These are phyloP conservation scores for Taurulus bubalis DNA, from an alignment of 2,113 vertebrate species.

Conservation along the genomic window DNA sequence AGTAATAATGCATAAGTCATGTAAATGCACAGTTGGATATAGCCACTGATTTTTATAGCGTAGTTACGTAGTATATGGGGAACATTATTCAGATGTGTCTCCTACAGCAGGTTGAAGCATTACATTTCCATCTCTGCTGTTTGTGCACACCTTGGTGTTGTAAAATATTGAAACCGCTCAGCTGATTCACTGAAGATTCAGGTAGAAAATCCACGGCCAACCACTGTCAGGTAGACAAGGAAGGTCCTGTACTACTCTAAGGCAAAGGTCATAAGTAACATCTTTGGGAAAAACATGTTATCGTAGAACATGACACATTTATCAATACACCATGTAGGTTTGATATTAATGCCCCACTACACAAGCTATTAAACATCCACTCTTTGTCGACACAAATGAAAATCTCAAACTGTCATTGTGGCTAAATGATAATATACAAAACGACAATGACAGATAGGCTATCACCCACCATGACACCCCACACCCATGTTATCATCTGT, in stretches of 20 bases:
- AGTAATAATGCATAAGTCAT: slow-evolving; percentile 68
- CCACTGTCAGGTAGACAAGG: slow-evolving; percentile 36
- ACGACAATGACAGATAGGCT: slow-evolving; percentile 8
- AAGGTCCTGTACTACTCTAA: not conserved
- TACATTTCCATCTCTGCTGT: slow-evolving; percentile 35
- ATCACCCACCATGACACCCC: slow-evolving; percentile 6
- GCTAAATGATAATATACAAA: slow-evolving; percentile 28
- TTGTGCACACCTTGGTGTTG: slow-evolving; percentile 46
- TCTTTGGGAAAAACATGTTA: not conserved
- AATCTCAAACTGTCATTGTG: slow-evolving; percentile 5
- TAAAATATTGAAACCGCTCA: slow-evolving; percentile 50
- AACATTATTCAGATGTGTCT: slow-evolving; percentile 58
- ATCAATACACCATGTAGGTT: not conserved
- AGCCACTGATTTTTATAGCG: slow-evolving; percentile 63
- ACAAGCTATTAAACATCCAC: not conserved
- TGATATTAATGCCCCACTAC: slow-evolving; percentile 6
- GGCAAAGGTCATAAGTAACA: not conserved
- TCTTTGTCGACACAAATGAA: not conserved
- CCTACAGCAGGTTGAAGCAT: slow-evolving; percentile 39
- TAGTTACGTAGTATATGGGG: slow-evolving; percentile 21
- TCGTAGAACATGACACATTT: not conserved
- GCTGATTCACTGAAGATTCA: too few relatives aligned
- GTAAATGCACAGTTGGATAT: slow-evolving; percentile 58
- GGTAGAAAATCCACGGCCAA: too few relatives aligned
- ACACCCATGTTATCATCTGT: slow-evolving; percentile 1